Evolutionary conservation across 2,113 vertebrate genomes (phyloP).

Genomic region (Gobiocypris rarus): DNA sequence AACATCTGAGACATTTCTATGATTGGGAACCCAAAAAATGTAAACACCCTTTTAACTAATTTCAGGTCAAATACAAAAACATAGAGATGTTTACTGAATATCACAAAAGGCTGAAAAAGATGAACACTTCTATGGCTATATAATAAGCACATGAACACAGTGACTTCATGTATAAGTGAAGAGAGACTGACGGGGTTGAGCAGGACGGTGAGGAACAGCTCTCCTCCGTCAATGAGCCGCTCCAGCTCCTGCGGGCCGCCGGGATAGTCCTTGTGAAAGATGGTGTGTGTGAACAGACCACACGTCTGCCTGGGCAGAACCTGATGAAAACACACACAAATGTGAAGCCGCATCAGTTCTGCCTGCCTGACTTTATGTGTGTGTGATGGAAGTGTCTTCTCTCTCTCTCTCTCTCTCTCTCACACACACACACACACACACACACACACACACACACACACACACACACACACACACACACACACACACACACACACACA

Average conservation of each 20-base stretch:
- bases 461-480: conserved; percentile 76
- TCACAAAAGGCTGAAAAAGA: not conserved
- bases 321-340: conserved; percentile 69
- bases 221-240: conserved; percentile 96
- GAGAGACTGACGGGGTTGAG: conserved; percentile 89
- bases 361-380: conserved; percentile 67
- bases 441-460: conserved; percentile 76
- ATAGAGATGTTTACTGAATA: not conserved
- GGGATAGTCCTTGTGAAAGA: conserved; percentile 97
- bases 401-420: no score
- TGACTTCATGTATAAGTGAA: not conserved
- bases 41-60: no score
- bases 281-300: conserved; percentile 97
- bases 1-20: no score
- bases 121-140: not conserved
- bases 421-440: conserved; percentile 67
- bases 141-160: not conserved
- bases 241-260: conserved; percentile 94
- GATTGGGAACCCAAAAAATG: no score
- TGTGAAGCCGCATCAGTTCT: not conserved
- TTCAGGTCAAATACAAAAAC: not conserved
- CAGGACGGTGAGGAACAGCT: conserved; percentile 95
- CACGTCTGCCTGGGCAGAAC: conserved; percentile 96
- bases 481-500: conserved; percentile 76
- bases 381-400: no score